Evolutionary conservation across 2,113 vertebrate species (phyloP).

Genomic region (Cranoglanis bouderius): DNA sequence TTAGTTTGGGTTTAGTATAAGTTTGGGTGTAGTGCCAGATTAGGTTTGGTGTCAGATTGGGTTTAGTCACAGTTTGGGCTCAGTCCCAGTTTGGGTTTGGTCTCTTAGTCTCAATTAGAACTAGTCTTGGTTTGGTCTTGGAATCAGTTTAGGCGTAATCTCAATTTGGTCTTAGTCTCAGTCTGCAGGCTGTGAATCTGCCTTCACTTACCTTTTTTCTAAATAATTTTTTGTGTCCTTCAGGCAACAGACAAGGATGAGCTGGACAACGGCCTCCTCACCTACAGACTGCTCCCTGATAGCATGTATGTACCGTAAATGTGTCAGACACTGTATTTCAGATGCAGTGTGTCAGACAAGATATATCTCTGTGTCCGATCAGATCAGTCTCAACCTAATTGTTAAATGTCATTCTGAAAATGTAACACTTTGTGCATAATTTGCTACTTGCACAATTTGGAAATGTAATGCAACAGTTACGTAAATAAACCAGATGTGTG

Average conservation of each 20-base stretch:
- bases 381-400: background rate
- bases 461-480: background rate
- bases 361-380: background rate
- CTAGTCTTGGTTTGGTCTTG: background rate
- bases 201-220: background rate
- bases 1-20: background rate
- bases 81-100: background rate
- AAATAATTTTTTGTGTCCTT: slow-evolving; percentile 19
- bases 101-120: background rate
- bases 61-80: background rate
- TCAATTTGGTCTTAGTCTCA: background rate
- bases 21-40: background rate
- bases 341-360: background rate
- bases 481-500: background rate
- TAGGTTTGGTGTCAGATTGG: background rate
- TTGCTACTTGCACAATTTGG: background rate
- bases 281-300: slow-evolving; percentile 81
- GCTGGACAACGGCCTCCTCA: slow-evolving; percentile 73
- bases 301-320: slow-evolving; percentile 76
- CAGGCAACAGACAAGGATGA: slow-evolving; percentile 86
- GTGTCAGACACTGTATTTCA: background rate
- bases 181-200: background rate
- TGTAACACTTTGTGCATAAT: background rate
- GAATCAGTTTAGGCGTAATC: background rate
- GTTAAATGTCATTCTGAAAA: background rate